These are phyloP conservation scores for Apodemus agrarius DNA, from an alignment of 2,797 vertebrate species.

Conservation along the genomic window DNA sequence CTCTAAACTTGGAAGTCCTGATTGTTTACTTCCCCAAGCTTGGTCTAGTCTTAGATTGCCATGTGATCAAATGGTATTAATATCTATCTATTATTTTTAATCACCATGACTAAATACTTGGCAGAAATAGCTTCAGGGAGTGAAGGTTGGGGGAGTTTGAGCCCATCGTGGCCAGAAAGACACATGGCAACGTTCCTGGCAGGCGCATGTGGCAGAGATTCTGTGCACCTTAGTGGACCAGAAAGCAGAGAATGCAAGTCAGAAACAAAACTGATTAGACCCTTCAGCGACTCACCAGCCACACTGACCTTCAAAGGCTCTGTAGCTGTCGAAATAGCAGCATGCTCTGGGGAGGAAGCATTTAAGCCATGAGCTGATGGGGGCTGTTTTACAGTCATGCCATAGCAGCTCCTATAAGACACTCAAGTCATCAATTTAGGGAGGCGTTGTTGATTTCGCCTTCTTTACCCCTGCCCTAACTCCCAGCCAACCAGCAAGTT, in stretches of 20 bases:
- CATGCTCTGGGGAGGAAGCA: background rate
- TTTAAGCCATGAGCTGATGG: background rate
- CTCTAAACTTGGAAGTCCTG: background rate
- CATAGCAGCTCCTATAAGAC: background rate
- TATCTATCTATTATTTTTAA: background rate
- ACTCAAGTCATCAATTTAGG: background rate
- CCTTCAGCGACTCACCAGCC: background rate
- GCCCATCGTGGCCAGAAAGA: background rate
- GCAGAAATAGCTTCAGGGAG: background rate
- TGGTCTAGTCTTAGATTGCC: background rate
- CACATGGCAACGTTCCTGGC: background rate
- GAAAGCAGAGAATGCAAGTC: background rate
- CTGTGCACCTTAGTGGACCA: background rate
- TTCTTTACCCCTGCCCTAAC: background rate
- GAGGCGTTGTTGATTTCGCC: background rate
- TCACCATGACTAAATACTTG: background rate
- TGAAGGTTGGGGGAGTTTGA: background rate
- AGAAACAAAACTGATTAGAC: background rate
- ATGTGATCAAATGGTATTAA: constrained; percentile 32
- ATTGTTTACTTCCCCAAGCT: background rate
- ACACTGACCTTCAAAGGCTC: background rate
- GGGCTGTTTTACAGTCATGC: background rate
- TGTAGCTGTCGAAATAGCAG: background rate
- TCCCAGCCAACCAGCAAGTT: background rate
- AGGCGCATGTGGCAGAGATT: background rate